A percentile compares a stretch with the other conserved stretches of the same genome.
Evolutionary conservation across 2,888 invertebrate species (phyloP).

Genomic region (Anodontia alba): DNA sequence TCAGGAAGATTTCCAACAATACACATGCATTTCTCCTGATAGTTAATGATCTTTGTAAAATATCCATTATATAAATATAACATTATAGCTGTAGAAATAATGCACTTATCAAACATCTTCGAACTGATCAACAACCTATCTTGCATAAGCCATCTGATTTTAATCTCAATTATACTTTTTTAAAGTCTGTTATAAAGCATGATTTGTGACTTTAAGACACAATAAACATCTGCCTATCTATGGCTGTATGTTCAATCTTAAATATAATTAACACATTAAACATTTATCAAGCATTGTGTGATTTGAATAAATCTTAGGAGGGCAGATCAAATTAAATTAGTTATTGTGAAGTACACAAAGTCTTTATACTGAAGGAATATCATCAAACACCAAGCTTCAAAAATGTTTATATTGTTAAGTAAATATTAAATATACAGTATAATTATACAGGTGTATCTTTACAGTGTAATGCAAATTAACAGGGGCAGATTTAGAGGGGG

Average conservation of each 20-base stretch:
- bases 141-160: no score
- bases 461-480: slow-evolving; percentile 9
- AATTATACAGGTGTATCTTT: background rate
- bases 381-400: background rate
- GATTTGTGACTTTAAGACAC: background rate
- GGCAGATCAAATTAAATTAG: slow-evolving; percentile 11
- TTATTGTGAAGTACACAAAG: slow-evolving; percentile 1
- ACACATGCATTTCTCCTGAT: background rate
- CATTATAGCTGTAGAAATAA: background rate
- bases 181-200: background rate
- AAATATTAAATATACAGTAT: background rate
- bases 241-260: background rate
- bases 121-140: no score
- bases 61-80: background rate
- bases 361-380: background rate
- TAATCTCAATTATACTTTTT: background rate
- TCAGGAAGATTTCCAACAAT: no score
- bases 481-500: no score
- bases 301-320: background rate
- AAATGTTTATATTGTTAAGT: slow-evolving; percentile 4
- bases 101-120: background rate
- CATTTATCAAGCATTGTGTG: slow-evolving; percentile 5
- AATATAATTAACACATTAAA: background rate
- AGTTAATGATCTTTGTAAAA: background rate
- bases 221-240: background rate